A percentile compares a stretch with the other conserved stretches of the same genome.
Conservation (phyloP, 2,888 invertebrate species). For the Acanthoscelides obtectus region DNA sequence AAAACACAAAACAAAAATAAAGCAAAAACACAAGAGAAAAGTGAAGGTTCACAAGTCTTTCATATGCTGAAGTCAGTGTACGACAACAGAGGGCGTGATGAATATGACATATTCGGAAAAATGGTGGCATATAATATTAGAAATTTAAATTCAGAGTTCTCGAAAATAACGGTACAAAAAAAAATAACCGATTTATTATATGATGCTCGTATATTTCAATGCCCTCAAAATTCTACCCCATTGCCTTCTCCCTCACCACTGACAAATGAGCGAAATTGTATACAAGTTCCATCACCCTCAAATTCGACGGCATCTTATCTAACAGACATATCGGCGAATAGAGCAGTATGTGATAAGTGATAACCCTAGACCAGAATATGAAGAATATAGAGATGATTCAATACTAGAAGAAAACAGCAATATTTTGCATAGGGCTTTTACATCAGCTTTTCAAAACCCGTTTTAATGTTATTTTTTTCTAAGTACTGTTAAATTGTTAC, state of each 20-base stretch:
- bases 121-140: slow-evolving; percentile 9
- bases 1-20: too few relatives aligned
- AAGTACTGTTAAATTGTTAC: too few relatives aligned
- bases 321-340: too few relatives aligned
- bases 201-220: slow-evolving; percentile 5
- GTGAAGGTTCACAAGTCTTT: slow-evolving; percentile 8
- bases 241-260: slow-evolving; percentile 2
- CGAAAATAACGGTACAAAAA: slow-evolving; percentile 4
- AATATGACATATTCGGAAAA: slow-evolving; percentile 9
- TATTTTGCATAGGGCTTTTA: slow-evolving; percentile 9
- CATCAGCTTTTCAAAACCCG: slow-evolving; percentile 6
- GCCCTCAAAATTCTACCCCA: slow-evolving; percentile 5
- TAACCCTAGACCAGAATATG: background rate
- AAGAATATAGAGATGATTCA: background rate
- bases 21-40: too few relatives aligned
- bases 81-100: slow-evolving; percentile 10
- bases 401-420: slow-evolving; percentile 2
- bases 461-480: too few relatives aligned
- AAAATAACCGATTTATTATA: slow-evolving; percentile 3
- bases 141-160: slow-evolving; percentile 8
- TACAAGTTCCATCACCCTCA: too few relatives aligned
- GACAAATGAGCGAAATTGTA: background rate
- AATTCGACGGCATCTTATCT: too few relatives aligned
- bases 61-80: slow-evolving; percentile 9
- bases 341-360: too few relatives aligned